These are phyloP conservation scores for Agrilus mali DNA, from an alignment of 2,888 invertebrate species.

Conservation along the genomic window DNA sequence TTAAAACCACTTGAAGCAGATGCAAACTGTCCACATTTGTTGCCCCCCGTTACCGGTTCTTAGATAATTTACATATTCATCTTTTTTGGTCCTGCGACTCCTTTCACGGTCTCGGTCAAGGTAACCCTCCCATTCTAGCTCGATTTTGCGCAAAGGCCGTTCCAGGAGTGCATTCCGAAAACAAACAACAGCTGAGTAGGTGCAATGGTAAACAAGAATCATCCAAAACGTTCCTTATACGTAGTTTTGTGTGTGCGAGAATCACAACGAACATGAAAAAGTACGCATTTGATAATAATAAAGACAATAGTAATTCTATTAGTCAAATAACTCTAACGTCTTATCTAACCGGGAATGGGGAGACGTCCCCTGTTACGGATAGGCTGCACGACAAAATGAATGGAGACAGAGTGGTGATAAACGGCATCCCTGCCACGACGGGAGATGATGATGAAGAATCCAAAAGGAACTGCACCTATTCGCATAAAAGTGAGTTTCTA, in stretches of 20 bases:
- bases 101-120: too few relatives aligned
- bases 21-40: too few relatives aligned
- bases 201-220: too few relatives aligned
- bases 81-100: too few relatives aligned
- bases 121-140: too few relatives aligned
- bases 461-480: background rate
- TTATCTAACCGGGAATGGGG: conserved; percentile 20
- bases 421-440: background rate
- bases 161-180: too few relatives aligned
- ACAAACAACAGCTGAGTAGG: too few relatives aligned
- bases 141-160: too few relatives aligned
- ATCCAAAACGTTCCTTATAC: too few relatives aligned
- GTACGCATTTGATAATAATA: conserved; percentile 39
- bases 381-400: conserved; percentile 1
- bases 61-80: too few relatives aligned
- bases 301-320: conserved; percentile 13
- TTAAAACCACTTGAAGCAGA: too few relatives aligned
- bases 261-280: conserved; percentile 37
- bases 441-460: background rate
- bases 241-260: background rate
- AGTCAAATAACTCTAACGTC: conserved; percentile 25
- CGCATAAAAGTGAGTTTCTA: conserved; percentile 5
- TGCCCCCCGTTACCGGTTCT: too few relatives aligned
- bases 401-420: background rate
- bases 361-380: background rate